These are phyloP conservation scores for Tromatobia lineatoria DNA, from an alignment of 2,888 invertebrate species.

Conservation along the genomic window DNA sequence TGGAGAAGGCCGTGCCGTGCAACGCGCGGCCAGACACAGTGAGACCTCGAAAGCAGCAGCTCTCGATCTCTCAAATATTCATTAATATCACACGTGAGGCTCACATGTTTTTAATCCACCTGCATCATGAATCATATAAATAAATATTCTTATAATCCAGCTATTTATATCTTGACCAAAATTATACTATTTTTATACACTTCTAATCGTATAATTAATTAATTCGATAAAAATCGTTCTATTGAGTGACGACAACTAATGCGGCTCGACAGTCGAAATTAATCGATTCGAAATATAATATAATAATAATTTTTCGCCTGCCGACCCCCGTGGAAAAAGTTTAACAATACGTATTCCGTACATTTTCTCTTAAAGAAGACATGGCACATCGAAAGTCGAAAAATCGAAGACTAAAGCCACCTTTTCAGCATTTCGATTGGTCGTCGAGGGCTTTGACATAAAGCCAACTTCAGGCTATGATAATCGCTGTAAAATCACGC, in stretches of 20 bases:
- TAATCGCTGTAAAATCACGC: too few species aligned
- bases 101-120: conserved; percentile 7
- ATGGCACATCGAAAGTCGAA: too few species aligned
- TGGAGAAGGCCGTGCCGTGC: conserved; percentile 23
- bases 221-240: background rate
- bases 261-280: background rate
- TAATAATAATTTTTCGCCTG: background rate
- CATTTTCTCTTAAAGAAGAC: too few species aligned
- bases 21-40: background rate
- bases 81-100: conserved; percentile 13
- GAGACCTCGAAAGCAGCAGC: background rate
- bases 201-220: background rate
- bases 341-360: too few species aligned
- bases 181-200: background rate
- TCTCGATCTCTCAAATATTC: conserved; percentile 26
- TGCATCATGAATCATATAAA: background rate
- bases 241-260: background rate
- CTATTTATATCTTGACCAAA: background rate
- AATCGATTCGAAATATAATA: background rate
- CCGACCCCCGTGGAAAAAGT: background rate
- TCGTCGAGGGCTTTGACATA: too few species aligned
- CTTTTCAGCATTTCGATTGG: too few species aligned
- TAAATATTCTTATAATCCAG: conserved; percentile 6
- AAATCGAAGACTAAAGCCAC: too few species aligned
- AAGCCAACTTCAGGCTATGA: too few species aligned